Percentiles rank a stretch among this genome's conserved stretches.
These are phyloP conservation scores for Atta texana DNA, from an alignment of 1,140 invertebrate genomes.

Conservation along the genomic window DNA sequence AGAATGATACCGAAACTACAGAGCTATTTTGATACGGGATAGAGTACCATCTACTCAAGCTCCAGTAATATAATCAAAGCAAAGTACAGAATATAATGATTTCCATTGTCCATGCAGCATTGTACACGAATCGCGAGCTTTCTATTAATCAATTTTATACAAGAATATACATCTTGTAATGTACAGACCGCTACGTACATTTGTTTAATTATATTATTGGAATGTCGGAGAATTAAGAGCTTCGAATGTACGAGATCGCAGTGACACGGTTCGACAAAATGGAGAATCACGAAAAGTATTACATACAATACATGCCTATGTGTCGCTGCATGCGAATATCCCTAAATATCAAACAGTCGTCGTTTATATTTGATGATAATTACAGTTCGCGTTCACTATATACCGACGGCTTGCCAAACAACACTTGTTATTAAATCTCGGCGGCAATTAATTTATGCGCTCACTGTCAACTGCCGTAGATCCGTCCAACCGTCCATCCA, in stretches of 20 bases:
- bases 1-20: conserved; percentile 45
- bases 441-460: conserved; percentile 57
- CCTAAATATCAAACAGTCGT: conserved; percentile 58
- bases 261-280: neutral
- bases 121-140: neutral
- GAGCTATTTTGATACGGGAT: conserved; percentile 47
- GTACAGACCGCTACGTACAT: neutral
- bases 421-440: conserved; percentile 59
- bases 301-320: neutral
- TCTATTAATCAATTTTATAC: conserved; percentile 33
- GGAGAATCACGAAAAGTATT: neutral
- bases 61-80: conserved; percentile 51
- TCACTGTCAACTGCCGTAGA: conserved; percentile 42
- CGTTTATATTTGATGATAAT: conserved; percentile 60
- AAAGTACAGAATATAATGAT: neutral
- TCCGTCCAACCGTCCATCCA: conserved; percentile 7
- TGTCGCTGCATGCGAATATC: neutral
- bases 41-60: conserved; percentile 14
- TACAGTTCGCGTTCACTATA: conserved; percentile 1
- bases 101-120: conserved; percentile 26
- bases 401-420: conserved; percentile 47
- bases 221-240: conserved; percentile 3
- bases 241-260: too few species aligned
- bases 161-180: conserved; percentile 21
- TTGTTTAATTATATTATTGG: conserved; percentile 28